Percentiles rank a stretch among this genome's conserved stretches.
phyloP scores from a whole-genome alignment of 2,797 vertebrate species.

The Pipistrellus kuhlii region DNA sequence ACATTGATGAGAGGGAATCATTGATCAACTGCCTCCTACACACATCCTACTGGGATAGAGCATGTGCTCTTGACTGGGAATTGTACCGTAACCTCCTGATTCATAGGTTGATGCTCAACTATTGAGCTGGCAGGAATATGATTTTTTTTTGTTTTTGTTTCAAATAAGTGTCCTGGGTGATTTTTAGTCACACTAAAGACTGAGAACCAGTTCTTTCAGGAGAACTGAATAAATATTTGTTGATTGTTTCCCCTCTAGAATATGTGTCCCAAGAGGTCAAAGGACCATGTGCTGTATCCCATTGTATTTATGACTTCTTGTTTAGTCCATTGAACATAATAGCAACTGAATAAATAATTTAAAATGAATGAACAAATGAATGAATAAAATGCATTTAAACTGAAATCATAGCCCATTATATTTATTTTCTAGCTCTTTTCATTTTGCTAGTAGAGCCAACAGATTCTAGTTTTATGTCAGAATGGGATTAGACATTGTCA shows the following conservation, averaged over 20 bases:
- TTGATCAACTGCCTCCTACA: too few species aligned
- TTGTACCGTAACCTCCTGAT: too few species aligned
- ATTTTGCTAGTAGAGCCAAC: background rate
- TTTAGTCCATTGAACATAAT: background rate
- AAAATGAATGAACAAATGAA: background rate
- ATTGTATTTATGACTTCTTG: background rate
- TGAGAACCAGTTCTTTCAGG: conserved; percentile 3
- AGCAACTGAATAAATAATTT: background rate
- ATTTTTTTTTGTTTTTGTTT: background rate
- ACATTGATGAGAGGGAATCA: too few species aligned
- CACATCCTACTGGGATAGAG: too few species aligned
- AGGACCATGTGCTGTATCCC: background rate
- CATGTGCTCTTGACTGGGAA: too few species aligned
- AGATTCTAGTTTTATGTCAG: conserved; percentile 35
- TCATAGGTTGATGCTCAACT: too few species aligned
- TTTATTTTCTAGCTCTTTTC: background rate
- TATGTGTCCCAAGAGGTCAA: background rate
- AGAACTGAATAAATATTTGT: background rate
- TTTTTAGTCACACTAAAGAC: background rate
- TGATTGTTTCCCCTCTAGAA: background rate
- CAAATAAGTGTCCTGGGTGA: background rate
- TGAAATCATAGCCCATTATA: background rate
- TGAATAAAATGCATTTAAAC: background rate
- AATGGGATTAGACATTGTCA: background rate
- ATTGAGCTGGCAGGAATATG: background rate